phyloP scores from a whole-genome alignment of 2,797 vertebrate species.

The Phataginus tricuspis region DNA sequence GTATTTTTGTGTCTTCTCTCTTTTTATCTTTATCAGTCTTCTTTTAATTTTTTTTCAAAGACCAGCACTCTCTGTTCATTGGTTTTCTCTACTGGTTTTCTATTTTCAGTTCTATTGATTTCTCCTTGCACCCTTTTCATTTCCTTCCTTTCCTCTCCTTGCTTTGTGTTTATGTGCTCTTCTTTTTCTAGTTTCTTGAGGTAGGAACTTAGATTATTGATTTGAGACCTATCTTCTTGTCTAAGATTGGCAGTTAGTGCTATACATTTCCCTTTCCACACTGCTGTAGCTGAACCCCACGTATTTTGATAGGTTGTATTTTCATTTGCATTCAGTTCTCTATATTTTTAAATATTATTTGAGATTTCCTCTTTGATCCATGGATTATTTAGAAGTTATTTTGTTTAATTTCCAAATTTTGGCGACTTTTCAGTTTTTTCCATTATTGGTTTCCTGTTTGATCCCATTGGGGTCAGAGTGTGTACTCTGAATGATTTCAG shows the following conservation, averaged over 20 bases:
- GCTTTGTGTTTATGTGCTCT: not conserved
- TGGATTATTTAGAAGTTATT: not conserved
- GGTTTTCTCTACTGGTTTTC: slow-evolving; percentile 14
- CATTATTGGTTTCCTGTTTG: slow-evolving; percentile 6
- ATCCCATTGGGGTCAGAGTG: not conserved
- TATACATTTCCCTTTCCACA: slow-evolving; percentile 10
- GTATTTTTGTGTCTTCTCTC: not conserved
- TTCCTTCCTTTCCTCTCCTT: slow-evolving; percentile 7
- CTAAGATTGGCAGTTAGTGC: not conserved
- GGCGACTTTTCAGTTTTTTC: not conserved
- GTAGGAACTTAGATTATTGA: not conserved
- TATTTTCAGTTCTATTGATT: slow-evolving; percentile 42
- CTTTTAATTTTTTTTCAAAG: not conserved
- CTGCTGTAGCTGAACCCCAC: not conserved
- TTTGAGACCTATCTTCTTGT: not conserved
- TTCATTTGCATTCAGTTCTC: slow-evolving; percentile 25
- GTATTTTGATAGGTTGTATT: slow-evolving; percentile 32
- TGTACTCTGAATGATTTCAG: not conserved
- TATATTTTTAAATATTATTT: not conserved
- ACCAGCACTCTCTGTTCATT: not conserved
- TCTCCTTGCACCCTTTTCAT: not conserved
- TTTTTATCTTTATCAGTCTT: slow-evolving; percentile 29
- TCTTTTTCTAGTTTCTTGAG: slow-evolving; percentile 38
- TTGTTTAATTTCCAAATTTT: slow-evolving; percentile 25
- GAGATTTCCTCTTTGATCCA: not conserved